A percentile compares a stretch with the other conserved stretches of the same genome.
These are phyloP conservation scores for Plemyria rubiginata DNA, from an alignment of 2,888 invertebrate species.

Conservation along the genomic window DNA sequence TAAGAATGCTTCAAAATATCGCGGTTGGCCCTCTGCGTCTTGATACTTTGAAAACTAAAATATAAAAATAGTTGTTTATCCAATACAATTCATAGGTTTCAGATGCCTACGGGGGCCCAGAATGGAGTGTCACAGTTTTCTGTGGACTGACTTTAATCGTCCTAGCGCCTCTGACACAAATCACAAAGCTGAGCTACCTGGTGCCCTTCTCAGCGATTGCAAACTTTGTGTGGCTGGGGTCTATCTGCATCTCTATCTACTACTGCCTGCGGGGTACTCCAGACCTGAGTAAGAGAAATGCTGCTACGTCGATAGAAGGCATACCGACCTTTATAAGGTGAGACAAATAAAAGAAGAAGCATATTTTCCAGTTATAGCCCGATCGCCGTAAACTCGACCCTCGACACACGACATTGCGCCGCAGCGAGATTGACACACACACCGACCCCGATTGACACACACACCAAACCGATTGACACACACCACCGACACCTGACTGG, in stretches of 20 bases:
- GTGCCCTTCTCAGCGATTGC: constrained; percentile 96
- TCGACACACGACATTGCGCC: too few species aligned
- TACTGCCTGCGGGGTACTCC: constrained; percentile 88
- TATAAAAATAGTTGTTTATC: background rate
- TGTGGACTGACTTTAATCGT: constrained; percentile 88
- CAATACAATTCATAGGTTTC: constrained; percentile 72
- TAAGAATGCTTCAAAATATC: too few species aligned
- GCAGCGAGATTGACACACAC: too few species aligned
- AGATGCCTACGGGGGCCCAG: constrained; percentile 75
- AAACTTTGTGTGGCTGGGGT: constrained; percentile 91
- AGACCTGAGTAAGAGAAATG: constrained; percentile 64
- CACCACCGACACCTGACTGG: too few species aligned
- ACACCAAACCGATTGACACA: too few species aligned
- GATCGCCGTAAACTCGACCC: too few species aligned
- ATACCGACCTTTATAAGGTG: constrained; percentile 94
- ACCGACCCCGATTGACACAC: too few species aligned
- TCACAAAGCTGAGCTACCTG: constrained; percentile 91
- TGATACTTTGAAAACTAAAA: too few species aligned
- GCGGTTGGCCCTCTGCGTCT: too few species aligned
- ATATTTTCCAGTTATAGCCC: background rate
- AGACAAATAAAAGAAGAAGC: constrained; percentile 21
- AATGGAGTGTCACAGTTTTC: constrained; percentile 86
- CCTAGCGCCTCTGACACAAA: constrained; percentile 88
- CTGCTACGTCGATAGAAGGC: constrained; percentile 82
- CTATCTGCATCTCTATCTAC: constrained; percentile 92